Conservation (phyloP, 2,888 invertebrate genomes). For the Philopedon plagiatum region DNA sequence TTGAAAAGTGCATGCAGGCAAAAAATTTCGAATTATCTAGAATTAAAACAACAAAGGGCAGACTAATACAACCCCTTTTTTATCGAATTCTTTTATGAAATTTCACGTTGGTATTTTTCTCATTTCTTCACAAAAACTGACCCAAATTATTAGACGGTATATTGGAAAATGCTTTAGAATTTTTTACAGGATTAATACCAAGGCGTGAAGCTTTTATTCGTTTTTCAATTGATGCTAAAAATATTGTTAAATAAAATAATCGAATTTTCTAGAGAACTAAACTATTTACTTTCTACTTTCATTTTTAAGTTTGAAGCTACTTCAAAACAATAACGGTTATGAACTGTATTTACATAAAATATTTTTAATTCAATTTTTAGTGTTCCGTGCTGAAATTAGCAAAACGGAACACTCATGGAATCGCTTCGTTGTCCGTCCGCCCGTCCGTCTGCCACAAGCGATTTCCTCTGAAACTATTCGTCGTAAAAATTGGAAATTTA, state of each 20-base stretch:
- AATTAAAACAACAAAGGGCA: constrained; percentile 14
- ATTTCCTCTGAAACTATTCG: too few relatives aligned
- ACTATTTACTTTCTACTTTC: not conserved
- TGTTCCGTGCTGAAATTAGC: too few relatives aligned
- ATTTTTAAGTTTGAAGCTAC: too few relatives aligned
- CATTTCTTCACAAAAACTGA: constrained; percentile 14
- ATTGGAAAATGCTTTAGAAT: constrained; percentile 16
- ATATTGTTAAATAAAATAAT: not conserved
- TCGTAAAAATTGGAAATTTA: too few relatives aligned
- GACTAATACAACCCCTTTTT: constrained; percentile 11
- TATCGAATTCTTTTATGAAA: constrained; percentile 13
- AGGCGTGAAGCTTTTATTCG: not conserved
- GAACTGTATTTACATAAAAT: too few relatives aligned
- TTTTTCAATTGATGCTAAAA: not conserved
- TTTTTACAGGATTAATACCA: constrained; percentile 17
- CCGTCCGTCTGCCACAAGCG: too few relatives aligned
- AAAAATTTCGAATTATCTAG: not conserved
- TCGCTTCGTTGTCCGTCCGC: too few relatives aligned
- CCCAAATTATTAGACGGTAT: constrained; percentile 10
- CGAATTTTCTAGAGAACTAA: too few relatives aligned
- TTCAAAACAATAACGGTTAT: too few relatives aligned
- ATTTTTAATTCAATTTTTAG: too few relatives aligned
- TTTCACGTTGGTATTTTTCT: constrained; percentile 16
- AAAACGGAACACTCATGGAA: too few relatives aligned
- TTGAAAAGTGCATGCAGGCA: not conserved